A percentile compares a stretch with the other conserved stretches of the same genome.
Evolutionary conservation across 2,113 vertebrate genomes (phyloP).

Genomic region (Anser cygnoides): DNA sequence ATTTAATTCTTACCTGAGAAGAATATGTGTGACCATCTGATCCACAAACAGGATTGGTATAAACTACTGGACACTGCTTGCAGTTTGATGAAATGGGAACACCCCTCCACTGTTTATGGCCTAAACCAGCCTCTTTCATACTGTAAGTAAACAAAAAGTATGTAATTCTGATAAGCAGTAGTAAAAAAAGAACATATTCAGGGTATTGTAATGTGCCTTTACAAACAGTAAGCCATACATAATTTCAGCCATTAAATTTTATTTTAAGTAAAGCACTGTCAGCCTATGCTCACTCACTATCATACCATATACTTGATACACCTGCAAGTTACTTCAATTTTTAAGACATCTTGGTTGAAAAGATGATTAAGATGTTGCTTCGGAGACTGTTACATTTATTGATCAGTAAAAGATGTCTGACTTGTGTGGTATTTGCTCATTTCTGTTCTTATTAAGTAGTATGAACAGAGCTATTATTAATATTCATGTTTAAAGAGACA

Average conservation of each 20-base stretch:
- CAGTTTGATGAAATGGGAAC: constrained; percentile 82
- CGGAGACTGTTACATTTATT: neutral
- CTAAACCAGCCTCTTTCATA: constrained; percentile 86
- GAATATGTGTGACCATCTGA: constrained; percentile 93
- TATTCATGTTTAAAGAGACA: neutral
- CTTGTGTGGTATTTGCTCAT: neutral
- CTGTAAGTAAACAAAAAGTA: constrained; percentile 77
- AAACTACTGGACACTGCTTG: constrained; percentile 88
- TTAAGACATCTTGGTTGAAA: neutral
- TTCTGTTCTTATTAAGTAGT: neutral
- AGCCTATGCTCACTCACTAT: neutral
- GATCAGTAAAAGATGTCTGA: neutral
- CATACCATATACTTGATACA: neutral
- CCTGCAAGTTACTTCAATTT: neutral
- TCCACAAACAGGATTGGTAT: constrained; percentile 89
- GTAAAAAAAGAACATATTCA: constrained; percentile 43
- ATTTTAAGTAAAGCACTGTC: neutral
- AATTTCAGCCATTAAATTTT: neutral
- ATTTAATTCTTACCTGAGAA: constrained; percentile 83
- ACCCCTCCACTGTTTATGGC: constrained; percentile 82
- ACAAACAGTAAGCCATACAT: constrained; percentile 25
- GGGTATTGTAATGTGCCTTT: constrained; percentile 45
- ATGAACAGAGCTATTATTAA: neutral
- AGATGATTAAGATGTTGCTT: neutral
- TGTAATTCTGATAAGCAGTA: constrained; percentile 48